A percentile compares a stretch with the other conserved stretches of the same genome.
These are phyloP conservation scores for Nothocercus julius DNA, from an alignment of 2,113 vertebrate species.

Conservation along the genomic window DNA sequence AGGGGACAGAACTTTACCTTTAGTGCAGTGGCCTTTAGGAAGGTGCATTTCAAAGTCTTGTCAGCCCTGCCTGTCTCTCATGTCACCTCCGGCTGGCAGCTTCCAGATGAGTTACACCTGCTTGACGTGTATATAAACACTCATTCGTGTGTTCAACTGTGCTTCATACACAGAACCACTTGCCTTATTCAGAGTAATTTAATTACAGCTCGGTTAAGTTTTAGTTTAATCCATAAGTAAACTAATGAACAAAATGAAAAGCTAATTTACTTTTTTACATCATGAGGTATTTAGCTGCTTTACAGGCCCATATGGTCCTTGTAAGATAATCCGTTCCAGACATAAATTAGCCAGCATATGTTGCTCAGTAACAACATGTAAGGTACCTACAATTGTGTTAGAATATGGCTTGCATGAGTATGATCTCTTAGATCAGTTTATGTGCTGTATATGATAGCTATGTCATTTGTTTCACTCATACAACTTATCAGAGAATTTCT, in stretches of 20 bases:
- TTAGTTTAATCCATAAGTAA: background rate
- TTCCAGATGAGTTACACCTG: background rate
- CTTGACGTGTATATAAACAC: background rate
- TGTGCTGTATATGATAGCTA: background rate
- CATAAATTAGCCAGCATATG: background rate
- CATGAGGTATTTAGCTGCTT: background rate
- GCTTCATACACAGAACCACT: constrained; percentile 43
- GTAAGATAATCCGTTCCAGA: background rate
- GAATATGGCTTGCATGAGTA: background rate
- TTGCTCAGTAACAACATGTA: background rate
- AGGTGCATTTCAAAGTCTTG: background rate
- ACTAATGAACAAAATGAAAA: background rate
- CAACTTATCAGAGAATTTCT: background rate
- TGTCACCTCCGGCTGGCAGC: background rate
- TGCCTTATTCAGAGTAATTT: constrained; percentile 36
- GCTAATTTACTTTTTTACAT: background rate
- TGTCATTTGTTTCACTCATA: background rate
- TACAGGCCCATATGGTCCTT: background rate
- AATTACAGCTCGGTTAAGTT: constrained; percentile 40
- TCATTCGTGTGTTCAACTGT: background rate
- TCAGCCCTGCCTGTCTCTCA: background rate
- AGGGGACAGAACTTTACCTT: rapidly evolving
- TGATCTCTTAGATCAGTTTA: background rate
- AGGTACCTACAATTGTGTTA: background rate
- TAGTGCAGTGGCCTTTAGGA: background rate